phyloP scores from a whole-genome alignment of 2,113 vertebrate species.

The Xerus inauris region DNA sequence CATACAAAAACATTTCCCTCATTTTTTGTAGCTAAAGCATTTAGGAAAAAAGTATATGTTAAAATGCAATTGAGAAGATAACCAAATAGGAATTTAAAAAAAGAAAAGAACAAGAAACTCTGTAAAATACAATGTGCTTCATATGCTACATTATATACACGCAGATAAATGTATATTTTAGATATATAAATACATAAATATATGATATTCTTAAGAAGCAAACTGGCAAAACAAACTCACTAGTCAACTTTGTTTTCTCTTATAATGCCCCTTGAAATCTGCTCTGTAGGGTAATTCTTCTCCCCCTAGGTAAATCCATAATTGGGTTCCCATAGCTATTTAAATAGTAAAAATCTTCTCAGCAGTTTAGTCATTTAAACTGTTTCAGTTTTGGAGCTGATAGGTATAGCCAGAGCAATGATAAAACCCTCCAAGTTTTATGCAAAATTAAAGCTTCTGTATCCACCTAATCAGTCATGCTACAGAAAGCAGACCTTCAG shows the following conservation, averaged over 20 bases:
- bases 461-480: neutral
- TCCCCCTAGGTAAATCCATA: neutral
- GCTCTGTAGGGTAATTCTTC: neutral
- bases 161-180: neutral
- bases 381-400: neutral
- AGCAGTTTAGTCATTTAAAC: neutral
- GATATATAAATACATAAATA: neutral
- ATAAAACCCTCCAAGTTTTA: neutral
- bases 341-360: constrained; percentile 29
- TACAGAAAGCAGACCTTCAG: neutral
- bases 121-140: neutral
- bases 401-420: neutral
- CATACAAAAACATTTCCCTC: neutral
- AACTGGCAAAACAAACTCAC: neutral
- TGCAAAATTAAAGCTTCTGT: neutral
- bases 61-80: neutral
- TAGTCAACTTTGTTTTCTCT: neutral
- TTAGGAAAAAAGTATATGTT: neutral
- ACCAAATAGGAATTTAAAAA: neutral
- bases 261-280: neutral
- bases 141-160: neutral
- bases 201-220: neutral
- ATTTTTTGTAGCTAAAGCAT: neutral
- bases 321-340: neutral
- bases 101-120: neutral